Base-by-base conservation (phyloP, 2,113 vertebrate species). In the Hypocryptadius cinnamomeus region DNA sequence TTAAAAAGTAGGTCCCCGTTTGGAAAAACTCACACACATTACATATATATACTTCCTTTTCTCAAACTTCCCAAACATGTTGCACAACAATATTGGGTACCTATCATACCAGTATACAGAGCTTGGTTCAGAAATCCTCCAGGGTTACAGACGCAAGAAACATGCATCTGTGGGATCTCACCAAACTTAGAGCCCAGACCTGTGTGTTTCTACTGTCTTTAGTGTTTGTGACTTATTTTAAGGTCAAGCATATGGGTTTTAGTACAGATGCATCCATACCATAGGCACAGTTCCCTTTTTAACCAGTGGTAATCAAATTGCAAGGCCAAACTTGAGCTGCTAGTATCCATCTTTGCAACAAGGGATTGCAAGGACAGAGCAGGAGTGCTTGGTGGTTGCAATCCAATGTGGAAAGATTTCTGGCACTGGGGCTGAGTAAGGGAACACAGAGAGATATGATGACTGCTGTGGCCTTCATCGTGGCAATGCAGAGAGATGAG, bases 401-500 rank as follows among this genome's bases (percentile, higher is more conserved):
- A 18, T 45, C 9, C 27, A 9, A 44, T 0, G 1, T 15, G 25
- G 9, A 11, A 40, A 68, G 15, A 5, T 23, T 74, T 80, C n/a
- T 47, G 35, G 6, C 8, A 13, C 5, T 11, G 8, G 7, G 5
- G 0, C 15, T 6, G 2, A 13, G 4, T 35, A 20, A 0, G 1
- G 18, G 5, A 70, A 24, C 15, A 37, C 3, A 65, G n/a, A 50
- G 6, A 44, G 10, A 24, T 12, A 4, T 0, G 0, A 15, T 27
- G 21, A 11, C 18, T 63, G 5, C 23, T 27, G 42, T 48, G 21
- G 15, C 20, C 25, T 76, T 74, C 33, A n/a, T 35, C 39, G 21
- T 15, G 25, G 20, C 15, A 54, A 12, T 30, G 25, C 13, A 80
- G 22, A 35, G 59, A 78, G 24, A 42, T n/a, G 60, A 44, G 27